Base-by-base conservation (phyloP, 2,888 invertebrate species). In the Cheilosia vernalis region DNA sequence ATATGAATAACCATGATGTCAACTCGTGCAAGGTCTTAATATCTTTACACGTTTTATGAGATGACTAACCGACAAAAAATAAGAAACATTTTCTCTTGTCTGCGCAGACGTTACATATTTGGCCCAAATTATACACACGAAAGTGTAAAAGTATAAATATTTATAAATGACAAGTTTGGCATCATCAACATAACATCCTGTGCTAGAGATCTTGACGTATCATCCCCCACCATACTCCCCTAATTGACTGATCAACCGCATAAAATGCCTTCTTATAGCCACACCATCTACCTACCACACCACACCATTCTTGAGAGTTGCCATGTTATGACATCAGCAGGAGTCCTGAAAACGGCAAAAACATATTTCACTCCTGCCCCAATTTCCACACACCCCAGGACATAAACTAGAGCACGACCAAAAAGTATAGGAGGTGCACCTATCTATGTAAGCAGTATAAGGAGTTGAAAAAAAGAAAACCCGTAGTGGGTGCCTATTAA, bases 231-330 rank as follows among this genome's bases (percentile, higher is more conserved):
- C 24, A 24, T n/a, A 15, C 9, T 30, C 33, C 55, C 44, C 69
- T 78, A 70, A 78, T 78, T 78, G 69, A 78, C 63, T 70, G 78
- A 78, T 78, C 69, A 78, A 70, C 78, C 78, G 69, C 61, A 63
- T 70, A 56, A 56, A 78, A 61, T 63, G 47, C 19, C 19, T 42
- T 44, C n/a, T 47, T 27, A 49, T 19, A 61, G 27, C 58, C 21
- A 47, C 30, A 27, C 15, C 60, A 63, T 42, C 24, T 24, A 42
- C 4, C 37, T 13, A 37, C 10, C 33, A 30, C 13, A 37, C 78
- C 77, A 44, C 63, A 60, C 44, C 49, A 17, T 30, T 42, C 19
- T 55, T 66, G 37, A 51, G 24, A 24, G 13, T 24, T 63, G 47
- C n/a, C 21, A 19, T 44, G 44, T 70, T 66, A 66, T 72, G 76